Evolutionary conservation across 1,140 invertebrate species (phyloP), one percentile per base, ranked within the genome.

Genomic region (Colletes latitarsis): DNA sequence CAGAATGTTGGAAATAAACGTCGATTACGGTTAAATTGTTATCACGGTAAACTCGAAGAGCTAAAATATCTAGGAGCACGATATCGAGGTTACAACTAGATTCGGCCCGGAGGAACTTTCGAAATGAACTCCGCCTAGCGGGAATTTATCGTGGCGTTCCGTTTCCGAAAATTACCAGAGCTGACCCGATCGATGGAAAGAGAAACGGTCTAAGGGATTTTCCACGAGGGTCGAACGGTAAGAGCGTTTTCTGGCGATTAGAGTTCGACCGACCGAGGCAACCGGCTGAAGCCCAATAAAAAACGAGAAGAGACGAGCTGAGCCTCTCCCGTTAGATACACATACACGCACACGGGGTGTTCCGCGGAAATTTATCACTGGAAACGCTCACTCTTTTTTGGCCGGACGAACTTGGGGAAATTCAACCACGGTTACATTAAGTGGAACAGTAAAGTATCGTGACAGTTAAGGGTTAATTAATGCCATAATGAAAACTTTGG

Each of bases 171-270:
- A 80, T 80, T 67, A 75, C 72, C 72, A 75, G 78, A 19, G 39
- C 49, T 6, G 39, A 52, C 3, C 19, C 19, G 52, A 8, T 74
- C 71, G 71, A 75, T 75, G 17, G 63, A 66, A 67, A 68, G 49
- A 46, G 78, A 75, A 60, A 80, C 72, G 78, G 64, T 63, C 41
- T 75, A 68, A 74, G 53, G 64, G 78, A 67, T 80, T 80, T 74
- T 80, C 43, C 43, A 43, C 63, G 52, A 68, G 78, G 78, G 62
- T 68, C 46, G 55, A 58, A 43, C 78, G 71, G 52, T 75, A 78
- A 85, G 72, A 82, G 77, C 83, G 75, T 80, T 85, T 84, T 75
- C 83, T 85, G 83, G 82, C 75, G 83, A 85, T 85, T 85, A 85
- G 83, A 85, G 77, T 77, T 81, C 62, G 82, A 71, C 68, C 77